Percentiles rank a stretch among this genome's conserved stretches.
phyloP scores from a whole-genome alignment of 2,797 vertebrate genomes.

The Setipinna tenuifilis region DNA sequence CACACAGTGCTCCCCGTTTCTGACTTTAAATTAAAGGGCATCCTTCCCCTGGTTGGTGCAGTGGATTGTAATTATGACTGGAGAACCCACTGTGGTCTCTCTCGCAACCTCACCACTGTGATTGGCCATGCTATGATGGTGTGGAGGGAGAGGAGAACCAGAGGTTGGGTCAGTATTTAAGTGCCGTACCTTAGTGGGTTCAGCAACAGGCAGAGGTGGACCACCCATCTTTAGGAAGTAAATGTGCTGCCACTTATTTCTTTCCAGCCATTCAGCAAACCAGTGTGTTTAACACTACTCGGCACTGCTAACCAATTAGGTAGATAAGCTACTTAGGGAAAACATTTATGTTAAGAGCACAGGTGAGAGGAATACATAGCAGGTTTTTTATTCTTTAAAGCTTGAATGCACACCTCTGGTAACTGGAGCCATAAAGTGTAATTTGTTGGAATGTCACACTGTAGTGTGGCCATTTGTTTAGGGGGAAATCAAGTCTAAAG shows the following conservation, averaged over 20 bases:
- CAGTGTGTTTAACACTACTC: too few species aligned
- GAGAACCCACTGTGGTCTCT: not conserved
- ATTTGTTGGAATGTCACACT: not conserved
- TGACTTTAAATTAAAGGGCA: not conserved
- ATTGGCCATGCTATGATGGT: not conserved
- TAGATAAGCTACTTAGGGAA: too few species aligned
- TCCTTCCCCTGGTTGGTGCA: not conserved
- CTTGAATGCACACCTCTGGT: too few species aligned
- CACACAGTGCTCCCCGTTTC: not conserved
- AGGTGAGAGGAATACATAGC: too few species aligned
- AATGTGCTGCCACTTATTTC: too few species aligned
- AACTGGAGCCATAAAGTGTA: not conserved
- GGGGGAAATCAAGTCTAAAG: not conserved
- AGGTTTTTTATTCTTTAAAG: too few species aligned
- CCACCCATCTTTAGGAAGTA: too few species aligned
- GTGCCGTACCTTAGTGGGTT: not conserved
- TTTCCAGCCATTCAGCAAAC: too few species aligned
- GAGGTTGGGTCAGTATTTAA: not conserved
- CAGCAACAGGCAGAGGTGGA: not conserved
- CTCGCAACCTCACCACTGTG: not conserved
- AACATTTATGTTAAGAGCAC: too few species aligned
- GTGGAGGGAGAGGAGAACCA: not conserved
- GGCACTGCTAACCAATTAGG: too few species aligned
- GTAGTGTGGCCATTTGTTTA: not conserved
- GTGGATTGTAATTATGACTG: not conserved